Evolutionary conservation across 1,140 invertebrate genomes (phyloP), one percentile per base, ranked within the genome.

Genomic region (Cherax quadricarinatus): DNA sequence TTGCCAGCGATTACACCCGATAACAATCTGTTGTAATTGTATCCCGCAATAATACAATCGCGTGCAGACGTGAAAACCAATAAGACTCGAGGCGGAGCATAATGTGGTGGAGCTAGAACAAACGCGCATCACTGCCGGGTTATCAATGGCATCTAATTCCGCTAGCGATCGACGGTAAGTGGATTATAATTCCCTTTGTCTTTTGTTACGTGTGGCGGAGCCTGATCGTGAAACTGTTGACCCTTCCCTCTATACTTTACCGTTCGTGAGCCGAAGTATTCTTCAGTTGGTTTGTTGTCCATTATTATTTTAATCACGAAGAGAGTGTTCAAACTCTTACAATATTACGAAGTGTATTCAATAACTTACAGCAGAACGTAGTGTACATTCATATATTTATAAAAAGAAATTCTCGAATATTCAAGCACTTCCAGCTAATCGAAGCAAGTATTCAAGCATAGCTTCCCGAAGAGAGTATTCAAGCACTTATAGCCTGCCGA

Each of bases 141-240:
- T 75, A 75, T 75, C 70, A n/a, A 30, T 30, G 70, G 70, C 70
- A 75, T 75, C 70, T 41, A 30, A 75, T n/a, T 30, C 70, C 21
- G 30, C 70, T 30, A 30, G 70, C 1, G 24, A 7, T n/a, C n/a
- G 70, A 75, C 6, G 70, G 70, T 75, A 75, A 75, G n/a, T 75
- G 70, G 70, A 75, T 75, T 75, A 75, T 75, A 75, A 75, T 75
- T 75, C 70, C 70, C 70, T 75, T 75, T 75, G 70, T 75, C 70
- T 75, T 2, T 75, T 30, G n/a, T 75, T 75, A 30, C 70, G 70
- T 75, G n/a, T 75, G 70, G 70, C 70, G 24, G 24, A 30, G 4
- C 6, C 30, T 1, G 70, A 12, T 75, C 70, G 70, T 75, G 70
- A 75, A n/a, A n/a, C n/a, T 30, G 30, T 1, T 70, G 24, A 30